phyloP scores from a whole-genome alignment of 2,113 vertebrate genomes.

The Tetrax tetrax region DNA sequence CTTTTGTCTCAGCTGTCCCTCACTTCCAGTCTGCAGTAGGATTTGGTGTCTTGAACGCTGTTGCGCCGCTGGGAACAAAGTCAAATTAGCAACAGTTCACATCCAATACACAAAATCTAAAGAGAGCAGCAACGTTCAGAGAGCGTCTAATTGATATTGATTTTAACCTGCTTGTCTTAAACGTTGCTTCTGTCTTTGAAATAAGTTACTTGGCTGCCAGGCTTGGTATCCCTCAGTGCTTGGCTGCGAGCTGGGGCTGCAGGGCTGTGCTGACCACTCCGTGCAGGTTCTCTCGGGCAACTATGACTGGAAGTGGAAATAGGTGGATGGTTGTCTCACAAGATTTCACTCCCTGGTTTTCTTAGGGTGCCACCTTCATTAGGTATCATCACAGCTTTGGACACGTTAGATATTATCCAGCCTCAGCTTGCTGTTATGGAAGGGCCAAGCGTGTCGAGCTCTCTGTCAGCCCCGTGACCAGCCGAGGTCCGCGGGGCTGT shows the following conservation, averaged over 20 bases:
- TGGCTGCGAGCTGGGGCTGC: background rate
- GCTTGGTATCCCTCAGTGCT: accelerated
- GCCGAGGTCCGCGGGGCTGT: accelerated
- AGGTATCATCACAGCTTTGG: background rate
- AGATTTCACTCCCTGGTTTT: background rate
- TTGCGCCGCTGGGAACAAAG: background rate
- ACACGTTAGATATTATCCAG: accelerated
- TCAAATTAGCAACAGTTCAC: conserved; percentile 52
- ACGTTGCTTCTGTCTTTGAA: background rate
- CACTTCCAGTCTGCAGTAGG: background rate
- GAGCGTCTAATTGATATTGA: conserved; percentile 65
- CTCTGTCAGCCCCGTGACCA: accelerated
- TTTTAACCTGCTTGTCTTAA: conserved; percentile 50
- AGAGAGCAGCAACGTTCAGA: conserved; percentile 54
- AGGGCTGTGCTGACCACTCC: accelerated
- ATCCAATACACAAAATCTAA: conserved; percentile 48
- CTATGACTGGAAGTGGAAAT: background rate
- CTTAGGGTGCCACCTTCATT: background rate
- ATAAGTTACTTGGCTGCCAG: background rate
- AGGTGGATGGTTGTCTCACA: background rate
- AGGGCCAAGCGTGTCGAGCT: accelerated
- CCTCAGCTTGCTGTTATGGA: background rate
- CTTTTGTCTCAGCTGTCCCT: background rate
- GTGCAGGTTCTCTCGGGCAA: background rate
- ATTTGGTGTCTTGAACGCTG: background rate